A percentile compares a stretch with the other conserved stretches of the same genome.
These are phyloP conservation scores for Oreochromis spilurus DNA, from an alignment of 2,113 vertebrate species.

Conservation along the genomic window DNA sequence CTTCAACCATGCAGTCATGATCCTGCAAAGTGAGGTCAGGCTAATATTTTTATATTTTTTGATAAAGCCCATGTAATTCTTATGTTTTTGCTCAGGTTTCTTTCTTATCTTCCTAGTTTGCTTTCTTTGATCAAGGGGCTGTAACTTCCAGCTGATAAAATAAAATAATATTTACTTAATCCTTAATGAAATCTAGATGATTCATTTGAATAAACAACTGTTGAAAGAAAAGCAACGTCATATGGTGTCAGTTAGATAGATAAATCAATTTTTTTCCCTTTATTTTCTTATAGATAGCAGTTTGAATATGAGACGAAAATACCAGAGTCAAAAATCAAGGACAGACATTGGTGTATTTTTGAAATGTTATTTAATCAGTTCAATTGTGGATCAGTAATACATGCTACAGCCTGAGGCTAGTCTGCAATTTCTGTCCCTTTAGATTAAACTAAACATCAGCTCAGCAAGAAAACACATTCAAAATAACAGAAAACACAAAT, in stretches of 20 bases:
- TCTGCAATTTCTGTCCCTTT: neutral
- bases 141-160: neutral
- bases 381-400: neutral
- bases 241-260: neutral
- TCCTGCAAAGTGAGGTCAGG: conserved; percentile 78
- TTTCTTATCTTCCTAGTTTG: neutral
- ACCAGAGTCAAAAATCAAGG: neutral
- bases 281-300: neutral
- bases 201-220: neutral
- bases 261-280: neutral
- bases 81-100: neutral
- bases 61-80: neutral
- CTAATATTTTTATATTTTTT: neutral
- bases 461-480: neutral
- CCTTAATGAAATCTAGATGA: neutral
- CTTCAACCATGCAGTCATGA: conserved; percentile 83
- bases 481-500: neutral
- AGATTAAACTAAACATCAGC: neutral
- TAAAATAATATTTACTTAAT: neutral
- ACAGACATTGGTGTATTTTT: neutral
- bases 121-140: neutral
- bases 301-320: neutral
- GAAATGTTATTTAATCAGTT: neutral
- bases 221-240: neutral
- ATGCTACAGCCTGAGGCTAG: neutral